Evolutionary conservation across 2,797 vertebrate genomes (phyloP).

Genomic region (Oophaga sylvatica): DNA sequence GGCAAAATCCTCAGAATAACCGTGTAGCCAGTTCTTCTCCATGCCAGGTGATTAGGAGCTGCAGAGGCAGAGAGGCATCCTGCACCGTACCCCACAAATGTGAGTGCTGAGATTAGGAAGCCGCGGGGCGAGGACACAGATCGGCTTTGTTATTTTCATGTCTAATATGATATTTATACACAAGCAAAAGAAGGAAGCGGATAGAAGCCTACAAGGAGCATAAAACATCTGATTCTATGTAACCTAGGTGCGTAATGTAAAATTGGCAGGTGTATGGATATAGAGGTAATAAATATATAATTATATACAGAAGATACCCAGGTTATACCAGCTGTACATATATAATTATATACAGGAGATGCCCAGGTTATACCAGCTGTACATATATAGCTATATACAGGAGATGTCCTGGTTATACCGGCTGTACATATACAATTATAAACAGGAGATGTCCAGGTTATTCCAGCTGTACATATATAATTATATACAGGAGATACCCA

Average conservation of each 20-base stretch:
- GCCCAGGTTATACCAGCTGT: too few relatives aligned
- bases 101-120: neutral
- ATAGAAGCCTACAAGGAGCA: neutral
- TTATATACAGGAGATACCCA: too few relatives aligned
- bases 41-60: slow-evolving; percentile 16
- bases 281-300: neutral
- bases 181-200: neutral
- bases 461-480: too few relatives aligned
- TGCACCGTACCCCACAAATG: neutral
- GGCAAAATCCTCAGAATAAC: neutral
- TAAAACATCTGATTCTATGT: neutral
- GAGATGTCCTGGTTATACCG: too few relatives aligned
- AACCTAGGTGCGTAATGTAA: neutral
- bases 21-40: neutral
- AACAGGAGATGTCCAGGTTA: too few relatives aligned
- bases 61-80: neutral
- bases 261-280: too few relatives aligned
- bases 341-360: too few relatives aligned
- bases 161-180: slow-evolving; percentile 15
- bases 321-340: too few relatives aligned
- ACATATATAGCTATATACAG: too few relatives aligned
- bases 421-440: too few relatives aligned
- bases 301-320: neutral
- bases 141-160: slow-evolving; percentile 1
- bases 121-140: neutral